A percentile compares a stretch with the other conserved stretches of the same genome.
phyloP scores from a whole-genome alignment of 2,113 vertebrate species.

The Microcebus tavaratra region DNA sequence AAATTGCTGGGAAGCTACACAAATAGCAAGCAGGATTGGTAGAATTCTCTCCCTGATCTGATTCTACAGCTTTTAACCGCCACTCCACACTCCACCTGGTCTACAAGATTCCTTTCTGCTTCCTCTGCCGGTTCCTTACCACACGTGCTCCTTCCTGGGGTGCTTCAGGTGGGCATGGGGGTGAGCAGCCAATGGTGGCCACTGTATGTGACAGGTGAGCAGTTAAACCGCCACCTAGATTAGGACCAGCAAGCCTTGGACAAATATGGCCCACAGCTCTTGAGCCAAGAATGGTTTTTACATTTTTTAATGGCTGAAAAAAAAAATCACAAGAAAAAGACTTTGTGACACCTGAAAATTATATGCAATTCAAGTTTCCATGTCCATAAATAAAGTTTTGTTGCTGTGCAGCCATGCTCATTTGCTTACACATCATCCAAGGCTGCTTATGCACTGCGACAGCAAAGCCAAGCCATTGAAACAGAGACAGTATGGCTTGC shows the following conservation, averaged over 20 bases:
- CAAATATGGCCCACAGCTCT: not conserved
- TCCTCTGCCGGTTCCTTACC: not conserved
- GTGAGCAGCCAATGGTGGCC: not conserved
- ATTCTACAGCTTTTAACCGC: not conserved
- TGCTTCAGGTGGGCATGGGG: not conserved
- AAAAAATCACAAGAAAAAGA: not conserved
- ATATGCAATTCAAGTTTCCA: not conserved
- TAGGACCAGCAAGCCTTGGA: not conserved
- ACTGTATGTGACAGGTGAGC: not conserved
- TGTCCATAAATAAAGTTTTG: not conserved
- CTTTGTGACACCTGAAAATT: not conserved
- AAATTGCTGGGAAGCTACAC: not conserved
- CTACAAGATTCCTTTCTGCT: not conserved
- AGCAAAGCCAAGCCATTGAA: not conserved
- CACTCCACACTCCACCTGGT: rapidly evolving
- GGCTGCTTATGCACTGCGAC: not conserved
- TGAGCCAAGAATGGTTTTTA: not conserved
- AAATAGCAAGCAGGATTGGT: not conserved
- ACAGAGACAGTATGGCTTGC: not conserved
- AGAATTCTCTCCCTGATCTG: not conserved
- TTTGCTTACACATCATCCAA: not conserved
- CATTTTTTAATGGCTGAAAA: not conserved
- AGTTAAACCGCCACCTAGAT: not conserved
- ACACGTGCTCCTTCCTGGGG: not conserved
- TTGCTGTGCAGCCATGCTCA: not conserved